These are phyloP conservation scores for Pipistrellus nathusii DNA, from an alignment of 2,797 vertebrate species.

Conservation along the genomic window DNA sequence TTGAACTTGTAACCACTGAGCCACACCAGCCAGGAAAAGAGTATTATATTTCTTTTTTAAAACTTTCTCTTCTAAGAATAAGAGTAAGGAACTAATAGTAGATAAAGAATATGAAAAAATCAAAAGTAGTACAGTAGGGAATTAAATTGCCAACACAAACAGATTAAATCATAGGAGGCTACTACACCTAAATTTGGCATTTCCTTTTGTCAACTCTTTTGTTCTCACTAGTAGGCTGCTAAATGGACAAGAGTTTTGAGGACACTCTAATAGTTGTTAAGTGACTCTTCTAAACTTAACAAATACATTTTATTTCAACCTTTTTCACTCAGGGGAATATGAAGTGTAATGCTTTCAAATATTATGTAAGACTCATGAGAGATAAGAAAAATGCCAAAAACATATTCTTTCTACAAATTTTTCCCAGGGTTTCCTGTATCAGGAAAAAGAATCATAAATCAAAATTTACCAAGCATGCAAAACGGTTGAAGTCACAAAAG, in stretches of 20 bases:
- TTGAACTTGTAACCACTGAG: background rate
- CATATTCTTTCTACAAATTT: background rate
- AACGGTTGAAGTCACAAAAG: background rate
- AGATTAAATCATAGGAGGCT: background rate
- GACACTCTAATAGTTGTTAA: constrained; percentile 15
- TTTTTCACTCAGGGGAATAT: constrained; percentile 16
- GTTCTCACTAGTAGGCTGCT: background rate
- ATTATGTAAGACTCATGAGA: constrained; percentile 20
- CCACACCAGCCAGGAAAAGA: background rate
- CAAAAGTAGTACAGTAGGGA: background rate
- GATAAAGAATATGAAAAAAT: background rate
- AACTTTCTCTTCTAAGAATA: constrained; percentile 22
- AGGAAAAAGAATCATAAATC: background rate
- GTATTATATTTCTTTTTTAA: background rate
- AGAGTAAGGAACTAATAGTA: background rate
- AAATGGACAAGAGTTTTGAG: background rate
- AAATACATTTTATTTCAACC: constrained; percentile 37
- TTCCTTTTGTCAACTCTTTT: background rate
- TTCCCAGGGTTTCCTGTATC: background rate
- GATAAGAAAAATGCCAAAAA: background rate
- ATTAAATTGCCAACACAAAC: background rate
- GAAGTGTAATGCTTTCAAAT: constrained; percentile 1
- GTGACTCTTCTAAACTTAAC: background rate
- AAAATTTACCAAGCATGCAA: background rate
- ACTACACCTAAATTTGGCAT: background rate